phyloP scores from a whole-genome alignment of 2,797 vertebrate species.

The Ctenochaetus hawaiiensis region DNA sequence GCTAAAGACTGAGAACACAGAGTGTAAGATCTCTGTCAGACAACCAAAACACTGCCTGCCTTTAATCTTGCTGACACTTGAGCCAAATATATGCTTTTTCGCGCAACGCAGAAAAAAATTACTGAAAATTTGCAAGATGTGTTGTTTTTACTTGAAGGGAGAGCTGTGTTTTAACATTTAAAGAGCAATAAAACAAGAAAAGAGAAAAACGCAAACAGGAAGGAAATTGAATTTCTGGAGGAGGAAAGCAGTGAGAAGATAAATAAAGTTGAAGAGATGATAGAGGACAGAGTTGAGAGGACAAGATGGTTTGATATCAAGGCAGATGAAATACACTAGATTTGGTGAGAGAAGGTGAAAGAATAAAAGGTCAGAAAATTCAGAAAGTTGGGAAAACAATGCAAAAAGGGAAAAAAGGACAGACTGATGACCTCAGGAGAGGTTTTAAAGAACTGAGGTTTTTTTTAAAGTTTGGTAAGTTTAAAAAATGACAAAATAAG shows the following conservation, averaged over 20 bases:
- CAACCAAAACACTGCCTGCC: slow-evolving; percentile 43
- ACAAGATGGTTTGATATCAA: not conserved
- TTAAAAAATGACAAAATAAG: slow-evolving; percentile 41
- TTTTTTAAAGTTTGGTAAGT: slow-evolving; percentile 26
- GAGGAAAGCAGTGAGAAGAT: slow-evolving; percentile 4
- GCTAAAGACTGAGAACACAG: slow-evolving; percentile 23
- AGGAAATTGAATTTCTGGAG: not conserved
- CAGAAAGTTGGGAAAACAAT: not conserved
- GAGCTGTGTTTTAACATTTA: slow-evolving; percentile 39
- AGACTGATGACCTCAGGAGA: not conserved
- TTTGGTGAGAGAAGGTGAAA: slow-evolving; percentile 11
- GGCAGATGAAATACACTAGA: slow-evolving; percentile 14
- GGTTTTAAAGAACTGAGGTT: slow-evolving; percentile 9
- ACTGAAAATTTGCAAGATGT: slow-evolving; percentile 40
- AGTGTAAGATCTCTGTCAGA: slow-evolving; percentile 44
- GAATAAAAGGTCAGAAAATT: slow-evolving; percentile 4
- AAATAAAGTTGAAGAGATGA: slow-evolving; percentile 16
- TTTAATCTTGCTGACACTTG: slow-evolving; percentile 65
- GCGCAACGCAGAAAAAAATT: slow-evolving; percentile 28
- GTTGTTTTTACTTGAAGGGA: slow-evolving; percentile 49
- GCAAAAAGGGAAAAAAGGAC: not conserved
- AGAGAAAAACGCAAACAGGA: not conserved
- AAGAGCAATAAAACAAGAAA: slow-evolving; percentile 5
- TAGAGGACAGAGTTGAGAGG: not conserved
- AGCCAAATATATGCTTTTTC: slow-evolving; percentile 55